Evolutionary conservation across 2,797 vertebrate species (phyloP).

Genomic region (Chrosomus eos): DNA sequence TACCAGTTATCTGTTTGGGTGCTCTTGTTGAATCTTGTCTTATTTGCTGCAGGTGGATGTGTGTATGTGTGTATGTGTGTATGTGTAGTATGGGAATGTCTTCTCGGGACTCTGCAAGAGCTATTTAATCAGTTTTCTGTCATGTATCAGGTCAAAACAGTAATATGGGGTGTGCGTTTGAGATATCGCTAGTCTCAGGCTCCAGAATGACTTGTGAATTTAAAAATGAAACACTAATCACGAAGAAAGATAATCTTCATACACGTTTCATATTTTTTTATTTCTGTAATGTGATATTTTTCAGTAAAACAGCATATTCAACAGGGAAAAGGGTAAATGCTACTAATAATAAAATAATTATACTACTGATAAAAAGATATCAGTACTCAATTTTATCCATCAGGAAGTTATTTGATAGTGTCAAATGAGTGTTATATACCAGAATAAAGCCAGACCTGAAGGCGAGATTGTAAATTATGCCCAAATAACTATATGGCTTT

Average conservation of each 20-base stretch:
- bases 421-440: background rate
- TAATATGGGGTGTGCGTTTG: background rate
- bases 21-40: slow-evolving; percentile 28
- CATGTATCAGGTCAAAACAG: background rate
- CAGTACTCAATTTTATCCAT: background rate
- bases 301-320: background rate
- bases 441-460: background rate
- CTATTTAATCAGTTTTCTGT: background rate
- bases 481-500: background rate
- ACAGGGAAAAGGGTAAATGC: background rate
- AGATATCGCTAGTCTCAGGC: background rate
- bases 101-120: background rate
- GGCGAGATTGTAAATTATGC: background rate
- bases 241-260: background rate
- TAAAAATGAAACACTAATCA: background rate
- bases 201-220: background rate
- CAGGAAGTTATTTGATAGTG: background rate
- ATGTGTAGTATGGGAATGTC: slow-evolving; percentile 18
- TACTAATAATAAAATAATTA: background rate
- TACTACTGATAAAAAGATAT: background rate
- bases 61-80: slow-evolving; percentile 42
- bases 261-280: background rate
- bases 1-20: slow-evolving; percentile 43
- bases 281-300: background rate
- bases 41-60: slow-evolving; percentile 37